Conservation (phyloP, 2,113 vertebrate genomes). For the Scolopax mira region DNA sequence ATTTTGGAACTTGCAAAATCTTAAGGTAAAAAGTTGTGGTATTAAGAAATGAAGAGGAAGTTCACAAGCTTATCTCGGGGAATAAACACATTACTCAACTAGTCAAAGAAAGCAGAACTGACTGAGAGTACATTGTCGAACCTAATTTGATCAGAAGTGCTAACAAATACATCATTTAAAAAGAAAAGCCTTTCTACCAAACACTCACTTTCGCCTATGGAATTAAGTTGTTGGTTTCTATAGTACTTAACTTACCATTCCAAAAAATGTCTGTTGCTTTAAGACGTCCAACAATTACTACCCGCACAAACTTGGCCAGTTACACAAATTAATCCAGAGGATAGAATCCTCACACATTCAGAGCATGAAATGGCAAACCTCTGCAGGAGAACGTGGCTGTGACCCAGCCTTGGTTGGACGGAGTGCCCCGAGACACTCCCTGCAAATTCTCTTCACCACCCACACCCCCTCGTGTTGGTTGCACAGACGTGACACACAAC, state of each 20-base stretch:
- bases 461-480: background rate
- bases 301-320: background rate
- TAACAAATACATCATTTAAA: background rate
- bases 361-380: background rate
- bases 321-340: background rate
- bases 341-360: background rate
- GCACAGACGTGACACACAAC: background rate
- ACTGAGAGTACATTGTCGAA: background rate
- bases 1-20: background rate
- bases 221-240: background rate
- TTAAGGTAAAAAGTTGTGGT: background rate
- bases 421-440: background rate
- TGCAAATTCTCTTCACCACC: background rate
- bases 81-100: background rate
- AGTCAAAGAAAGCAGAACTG: background rate
- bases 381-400: too few relatives aligned
- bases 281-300: background rate
- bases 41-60: background rate
- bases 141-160: background rate
- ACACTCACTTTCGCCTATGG: background rate
- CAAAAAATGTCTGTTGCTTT: background rate
- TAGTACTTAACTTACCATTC: background rate
- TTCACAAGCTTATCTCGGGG: background rate
- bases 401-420: background rate
- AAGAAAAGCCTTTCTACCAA: background rate